Percentiles rank a stretch among this genome's conserved stretches.
These are phyloP conservation scores for Chaenocephalus aceratus DNA, from an alignment of 2,113 vertebrate species.

Conservation along the genomic window DNA sequence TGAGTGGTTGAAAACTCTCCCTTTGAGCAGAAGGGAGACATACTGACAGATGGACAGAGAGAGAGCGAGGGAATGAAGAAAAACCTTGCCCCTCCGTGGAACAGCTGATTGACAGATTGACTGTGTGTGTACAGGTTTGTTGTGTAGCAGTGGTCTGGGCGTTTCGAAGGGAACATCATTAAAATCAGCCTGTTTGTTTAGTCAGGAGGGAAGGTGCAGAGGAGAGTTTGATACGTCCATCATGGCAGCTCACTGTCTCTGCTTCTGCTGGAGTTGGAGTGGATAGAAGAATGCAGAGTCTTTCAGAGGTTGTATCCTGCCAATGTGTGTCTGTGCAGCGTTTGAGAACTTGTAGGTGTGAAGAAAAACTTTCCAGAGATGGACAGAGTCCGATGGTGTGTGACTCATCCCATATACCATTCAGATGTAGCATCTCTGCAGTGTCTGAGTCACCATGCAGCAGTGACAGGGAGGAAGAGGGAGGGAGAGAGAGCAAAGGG, in stretches of 20 bases:
- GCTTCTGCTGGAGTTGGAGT: constrained; percentile 20
- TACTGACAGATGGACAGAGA: constrained; percentile 68
- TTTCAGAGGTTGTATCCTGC: constrained; percentile 2
- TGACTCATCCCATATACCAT: constrained; percentile 79
- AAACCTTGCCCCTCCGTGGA: constrained; percentile 48
- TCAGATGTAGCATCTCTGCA: constrained; percentile 78
- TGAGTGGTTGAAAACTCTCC: constrained; percentile 33
- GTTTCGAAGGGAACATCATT: constrained; percentile 56
- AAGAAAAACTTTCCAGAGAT: constrained; percentile 39
- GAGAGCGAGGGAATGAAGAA: constrained; percentile 41
- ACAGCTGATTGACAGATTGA: constrained; percentile 66
- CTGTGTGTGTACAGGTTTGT: constrained; percentile 39
- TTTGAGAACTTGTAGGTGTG: neutral
- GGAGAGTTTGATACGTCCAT: constrained; percentile 35
- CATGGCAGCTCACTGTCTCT: constrained; percentile 37
- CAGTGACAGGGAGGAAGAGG: constrained; percentile 67
- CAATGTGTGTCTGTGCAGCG: neutral
- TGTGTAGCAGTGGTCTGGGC: constrained; percentile 46
- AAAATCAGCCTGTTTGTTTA: constrained; percentile 60
- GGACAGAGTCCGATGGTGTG: constrained; percentile 45
- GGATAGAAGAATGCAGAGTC: neutral
- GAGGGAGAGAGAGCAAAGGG: constrained; percentile 10
- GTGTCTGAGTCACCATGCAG: constrained; percentile 84
- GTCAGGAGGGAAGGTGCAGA: constrained; percentile 36
- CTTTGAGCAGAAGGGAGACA: constrained; percentile 45